phyloP scores from a whole-genome alignment of 2,113 vertebrate species.

The Dasypus novemcinctus region DNA sequence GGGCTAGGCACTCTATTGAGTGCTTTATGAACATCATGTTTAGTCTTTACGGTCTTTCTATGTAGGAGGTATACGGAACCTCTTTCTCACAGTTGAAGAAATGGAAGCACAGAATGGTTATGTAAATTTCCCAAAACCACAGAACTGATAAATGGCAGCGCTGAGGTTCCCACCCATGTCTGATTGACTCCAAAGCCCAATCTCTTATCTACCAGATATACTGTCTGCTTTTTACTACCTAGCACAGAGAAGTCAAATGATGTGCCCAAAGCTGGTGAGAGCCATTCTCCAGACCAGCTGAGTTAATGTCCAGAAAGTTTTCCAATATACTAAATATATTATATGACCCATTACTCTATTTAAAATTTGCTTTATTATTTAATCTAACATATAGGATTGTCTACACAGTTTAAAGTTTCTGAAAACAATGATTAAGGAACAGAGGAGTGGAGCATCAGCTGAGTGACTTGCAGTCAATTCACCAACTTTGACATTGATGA shows the following conservation, averaged over 20 bases:
- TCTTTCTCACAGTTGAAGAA: not conserved
- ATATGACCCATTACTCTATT: not conserved
- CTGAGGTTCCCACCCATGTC: not conserved
- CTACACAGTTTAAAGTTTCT: not conserved
- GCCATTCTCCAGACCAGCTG: not conserved
- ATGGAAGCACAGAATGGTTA: not conserved
- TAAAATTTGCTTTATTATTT: not conserved
- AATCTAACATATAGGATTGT: not conserved
- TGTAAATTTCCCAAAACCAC: not conserved
- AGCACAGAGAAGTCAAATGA: not conserved
- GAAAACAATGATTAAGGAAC: not conserved
- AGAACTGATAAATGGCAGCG: not conserved
- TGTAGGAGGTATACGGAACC: not conserved
- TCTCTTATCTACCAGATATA: not conserved
- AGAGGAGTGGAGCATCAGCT: not conserved
- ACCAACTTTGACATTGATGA: not conserved
- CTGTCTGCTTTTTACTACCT: not conserved
- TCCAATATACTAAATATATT: not conserved
- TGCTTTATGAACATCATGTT: not conserved
- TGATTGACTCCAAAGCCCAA: not conserved
- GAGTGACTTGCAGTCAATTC: not conserved
- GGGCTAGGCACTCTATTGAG: not conserved
- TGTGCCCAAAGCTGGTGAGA: not conserved
- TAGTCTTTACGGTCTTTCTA: not conserved
- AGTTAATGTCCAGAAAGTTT: not conserved